Base-by-base conservation (phyloP, 1,140 invertebrate genomes). In the Conus ventricosus region DNA sequence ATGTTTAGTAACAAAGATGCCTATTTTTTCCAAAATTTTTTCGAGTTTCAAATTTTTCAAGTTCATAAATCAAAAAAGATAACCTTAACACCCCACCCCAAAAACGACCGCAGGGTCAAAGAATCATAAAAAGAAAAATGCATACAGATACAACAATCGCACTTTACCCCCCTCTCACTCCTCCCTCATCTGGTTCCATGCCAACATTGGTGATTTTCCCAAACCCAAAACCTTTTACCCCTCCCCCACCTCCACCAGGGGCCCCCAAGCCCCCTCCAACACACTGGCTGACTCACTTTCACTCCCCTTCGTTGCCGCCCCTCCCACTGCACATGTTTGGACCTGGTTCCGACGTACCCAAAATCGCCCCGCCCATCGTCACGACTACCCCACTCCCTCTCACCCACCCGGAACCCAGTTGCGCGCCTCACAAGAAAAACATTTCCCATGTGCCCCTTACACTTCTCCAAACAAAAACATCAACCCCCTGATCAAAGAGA, bases 261-360 rank as follows among this genome's bases (percentile, higher is more conserved):
- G 1, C 57, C 57, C 57, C 0, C 8, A 11, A 60, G 8, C n/a
- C 57, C 57, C 5, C 39, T 39, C 39, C 15, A 60, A 60, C 57
- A 8, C 8, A 60, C 8, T 60, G 1, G 8, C 4, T 23, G 13
- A 71, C 67, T 90, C 89, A 96, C 95, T 92, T 92, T 91, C 95
- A 96, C 23, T 93, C 90, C 39, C 94, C 93, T 80, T 94, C 91
- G 15, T 93, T 93, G 91, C 54, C 92, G 90, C 23, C 95, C 95
- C 91, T 96, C 17, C 95, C 95, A 89, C 93, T 93, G 90, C 95
- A 96, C 89, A 95, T 92, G 57, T 93, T 91, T 15, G 94, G 94
- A 91, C 95, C 76, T 95, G 93, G 51, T 94, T 55, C 95, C 95
- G 57, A 96, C 94, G 88, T 96, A 96, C 4, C 96, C 88, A n/a